Base-by-base conservation (phyloP, 2,888 invertebrate species). In the Drosophila mettleri region DNA sequence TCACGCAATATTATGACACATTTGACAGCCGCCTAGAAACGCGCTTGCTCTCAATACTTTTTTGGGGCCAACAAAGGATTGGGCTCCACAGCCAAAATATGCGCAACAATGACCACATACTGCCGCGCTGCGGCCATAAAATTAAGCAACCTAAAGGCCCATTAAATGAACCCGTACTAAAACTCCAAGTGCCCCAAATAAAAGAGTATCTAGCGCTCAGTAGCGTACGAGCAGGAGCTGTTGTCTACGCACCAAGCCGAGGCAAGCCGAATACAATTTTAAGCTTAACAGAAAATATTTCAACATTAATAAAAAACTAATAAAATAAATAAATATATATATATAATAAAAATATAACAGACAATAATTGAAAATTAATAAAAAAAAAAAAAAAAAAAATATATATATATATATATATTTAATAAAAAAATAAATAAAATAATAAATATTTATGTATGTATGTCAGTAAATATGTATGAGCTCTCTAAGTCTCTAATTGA, bases 81-180 rank as follows among this genome's bases (percentile, higher is more conserved):
- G 12, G 16, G 9, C n/a, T 3, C n/a, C 14, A 34, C 34, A 43
- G n/a, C 12, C 34, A 20, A 33, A 64, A 39, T 27, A 10, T 33
- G n/a, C n/a, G 7, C 49, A 36, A 71, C 58, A 72, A 55, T 71
- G 60, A 73, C 60, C 62, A 74, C 61, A 55, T 22, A 36, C n/a
- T 20, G 55, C 41, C 34, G 9, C 69, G 53, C 34, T 45, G 41
- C 14, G 53, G 20, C 48, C 61, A 60, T 78, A 69, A 76, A 76
- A 78, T 69, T 59, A 74, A 74, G 41, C 70, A 51, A 67, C 74
- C 59, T 55, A 59, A 66, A 63, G 46, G 41, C 24, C 39, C 45
- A 51, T 58, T 64, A 54, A 74, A 61, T 38, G 46, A 45, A 48
- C 39, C 55, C 63, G 39, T 27, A 63, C 55, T 69, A 49, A 73